Conservation (phyloP, 2,113 vertebrate genomes). For the Halcyon senegalensis region DNA sequence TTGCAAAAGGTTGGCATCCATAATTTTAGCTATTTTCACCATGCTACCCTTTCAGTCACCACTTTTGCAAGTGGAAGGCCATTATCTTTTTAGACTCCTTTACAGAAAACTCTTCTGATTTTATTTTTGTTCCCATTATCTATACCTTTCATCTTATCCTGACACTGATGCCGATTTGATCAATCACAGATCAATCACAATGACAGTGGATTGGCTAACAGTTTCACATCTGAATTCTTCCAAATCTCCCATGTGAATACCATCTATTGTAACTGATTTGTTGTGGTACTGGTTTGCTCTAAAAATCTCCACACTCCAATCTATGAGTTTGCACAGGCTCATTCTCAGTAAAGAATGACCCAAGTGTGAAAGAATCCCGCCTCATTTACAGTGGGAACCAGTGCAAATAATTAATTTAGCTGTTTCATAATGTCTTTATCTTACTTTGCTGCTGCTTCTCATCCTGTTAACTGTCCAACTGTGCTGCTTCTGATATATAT, state of each 20-base stretch:
- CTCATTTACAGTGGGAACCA: background rate
- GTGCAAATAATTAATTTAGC: constrained; percentile 38
- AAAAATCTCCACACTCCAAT: background rate
- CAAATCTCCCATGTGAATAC: background rate
- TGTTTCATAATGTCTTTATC: constrained; percentile 36
- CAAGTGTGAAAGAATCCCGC: background rate
- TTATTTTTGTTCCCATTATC: background rate
- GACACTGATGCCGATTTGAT: background rate
- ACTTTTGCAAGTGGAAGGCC: background rate
- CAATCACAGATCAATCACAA: background rate
- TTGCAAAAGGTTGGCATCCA: background rate
- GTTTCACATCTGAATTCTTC: background rate
- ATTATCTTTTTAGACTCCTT: background rate
- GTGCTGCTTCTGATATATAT: background rate
- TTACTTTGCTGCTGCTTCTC: constrained; percentile 35
- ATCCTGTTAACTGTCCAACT: background rate
- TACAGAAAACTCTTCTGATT: background rate
- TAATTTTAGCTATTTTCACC: background rate
- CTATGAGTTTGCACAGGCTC: background rate
- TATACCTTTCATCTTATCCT: background rate
- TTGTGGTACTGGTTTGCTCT: background rate
- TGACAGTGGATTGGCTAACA: background rate
- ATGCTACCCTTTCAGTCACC: background rate
- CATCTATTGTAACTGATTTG: background rate
- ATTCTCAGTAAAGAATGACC: constrained; percentile 19